A percentile compares a stretch with the other conserved stretches of the same genome.
These are phyloP conservation scores for Epinephelus cyanopodus DNA, from an alignment of 2,113 vertebrate genomes.

Conservation along the genomic window DNA sequence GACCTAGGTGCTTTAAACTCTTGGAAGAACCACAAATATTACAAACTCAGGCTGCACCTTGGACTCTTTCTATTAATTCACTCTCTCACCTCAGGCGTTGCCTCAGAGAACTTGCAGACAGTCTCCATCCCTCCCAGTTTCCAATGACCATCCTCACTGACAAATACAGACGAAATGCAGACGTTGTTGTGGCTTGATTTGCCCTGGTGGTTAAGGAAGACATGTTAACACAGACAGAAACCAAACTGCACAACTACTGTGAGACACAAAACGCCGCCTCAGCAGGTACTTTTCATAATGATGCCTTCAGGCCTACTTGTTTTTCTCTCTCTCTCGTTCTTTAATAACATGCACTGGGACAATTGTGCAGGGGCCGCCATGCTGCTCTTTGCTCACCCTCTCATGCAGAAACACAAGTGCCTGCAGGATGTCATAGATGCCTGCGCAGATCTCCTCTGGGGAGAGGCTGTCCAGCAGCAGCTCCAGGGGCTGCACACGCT, in stretches of 20 bases:
- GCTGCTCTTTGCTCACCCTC: conserved; percentile 83
- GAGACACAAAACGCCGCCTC: neutral
- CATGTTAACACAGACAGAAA: neutral
- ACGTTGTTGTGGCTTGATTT: conserved; percentile 97
- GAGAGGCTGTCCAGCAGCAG: conserved; percentile 87
- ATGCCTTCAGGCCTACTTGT: neutral
- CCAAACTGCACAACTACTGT: neutral
- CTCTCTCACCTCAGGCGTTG: conserved; percentile 89
- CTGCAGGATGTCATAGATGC: conserved; percentile 94
- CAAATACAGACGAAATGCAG: conserved; percentile 93
- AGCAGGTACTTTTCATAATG: neutral
- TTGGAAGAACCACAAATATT: neutral
- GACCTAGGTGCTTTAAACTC: neutral
- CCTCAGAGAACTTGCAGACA: conserved; percentile 92
- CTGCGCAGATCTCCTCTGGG: conserved; percentile 93
- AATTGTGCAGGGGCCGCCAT: neutral
- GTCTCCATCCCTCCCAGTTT: conserved; percentile 98
- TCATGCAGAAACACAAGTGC: conserved; percentile 96
- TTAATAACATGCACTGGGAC: neutral
- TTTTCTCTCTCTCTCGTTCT: neutral
- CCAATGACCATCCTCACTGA: conserved; percentile 98
- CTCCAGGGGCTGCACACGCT: conserved; percentile 92
- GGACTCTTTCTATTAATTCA: neutral
- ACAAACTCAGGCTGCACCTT: neutral
- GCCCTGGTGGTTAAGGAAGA: conserved; percentile 83